phyloP scores from a whole-genome alignment of 1,140 invertebrate species.

The Rhysida immarginata region DNA sequence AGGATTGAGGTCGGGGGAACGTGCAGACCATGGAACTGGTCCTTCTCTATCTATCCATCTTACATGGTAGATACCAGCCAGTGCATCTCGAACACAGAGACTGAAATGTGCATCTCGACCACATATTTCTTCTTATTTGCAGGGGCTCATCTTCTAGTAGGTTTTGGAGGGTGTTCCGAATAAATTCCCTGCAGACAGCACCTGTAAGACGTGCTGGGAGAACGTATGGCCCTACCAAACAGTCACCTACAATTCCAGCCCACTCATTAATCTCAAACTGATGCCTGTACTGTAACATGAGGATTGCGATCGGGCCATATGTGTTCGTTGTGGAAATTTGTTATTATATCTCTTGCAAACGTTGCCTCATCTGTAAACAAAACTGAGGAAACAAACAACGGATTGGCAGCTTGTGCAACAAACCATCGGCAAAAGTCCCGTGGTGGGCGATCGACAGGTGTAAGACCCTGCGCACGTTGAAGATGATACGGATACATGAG shows the following conservation, averaged over 20 bases:
- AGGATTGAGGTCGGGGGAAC: slow-evolving; percentile 14
- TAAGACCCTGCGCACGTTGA: neutral
- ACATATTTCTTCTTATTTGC: slow-evolving; percentile 8
- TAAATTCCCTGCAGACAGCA: slow-evolving; percentile 1
- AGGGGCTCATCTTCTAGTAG: slow-evolving; percentile 8
- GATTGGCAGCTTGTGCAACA: neutral
- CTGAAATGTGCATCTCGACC: slow-evolving; percentile 11
- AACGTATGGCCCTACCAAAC: slow-evolving; percentile 9
- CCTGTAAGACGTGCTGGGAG: slow-evolving; percentile 7
- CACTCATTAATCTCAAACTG: slow-evolving; percentile 1
- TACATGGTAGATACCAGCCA: slow-evolving; percentile 9
- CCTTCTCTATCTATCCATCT: slow-evolving; percentile 14
- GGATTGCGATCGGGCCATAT: slow-evolving; percentile 11
- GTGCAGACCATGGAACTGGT: slow-evolving; percentile 14
- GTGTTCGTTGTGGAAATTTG: slow-evolving; percentile 15
- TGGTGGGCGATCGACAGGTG: neutral
- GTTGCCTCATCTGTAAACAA: slow-evolving; percentile 11
- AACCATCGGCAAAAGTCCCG: slow-evolving; percentile 4
- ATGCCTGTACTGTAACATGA: slow-evolving; percentile 9
- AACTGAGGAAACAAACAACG: neutral
- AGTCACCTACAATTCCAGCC: slow-evolving; percentile 7
- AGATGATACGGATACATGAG: neutral
- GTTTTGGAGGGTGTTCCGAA: neutral
- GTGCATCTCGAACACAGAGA: slow-evolving; percentile 8
- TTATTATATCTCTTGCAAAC: slow-evolving; percentile 6